Base-by-base conservation (phyloP, 2,797 vertebrate species). In the Sus cebifrons region DNA sequence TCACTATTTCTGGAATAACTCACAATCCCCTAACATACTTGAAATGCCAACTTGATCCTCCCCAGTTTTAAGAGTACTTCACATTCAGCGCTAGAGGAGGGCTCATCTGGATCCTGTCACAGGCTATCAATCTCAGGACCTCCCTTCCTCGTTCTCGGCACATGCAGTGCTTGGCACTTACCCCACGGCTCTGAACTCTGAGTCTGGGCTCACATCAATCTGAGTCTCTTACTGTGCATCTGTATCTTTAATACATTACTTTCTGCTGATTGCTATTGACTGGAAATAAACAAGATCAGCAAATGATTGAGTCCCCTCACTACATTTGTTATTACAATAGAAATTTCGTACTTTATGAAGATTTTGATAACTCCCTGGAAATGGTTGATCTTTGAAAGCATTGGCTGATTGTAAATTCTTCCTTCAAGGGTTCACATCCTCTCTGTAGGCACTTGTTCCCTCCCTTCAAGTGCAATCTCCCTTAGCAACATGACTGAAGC, bases 41-140 rank as follows among this genome's bases (percentile, higher is more conserved):
- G 68, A 91, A 92, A 83, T 56, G 36, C 86, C 84, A 84, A 86
- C 70, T 79, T 86, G 32, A 83, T 71, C 62, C 23, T 89, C 81
- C 11, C 29, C 12, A 21, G 49, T 87, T 91, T 65, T 62, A 44
- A 86, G 86, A 25, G 40, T 73, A 21, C 74, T 89, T 68, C 32
- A 17, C 6, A 52, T 27, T 84, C 21, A 75, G 9, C 74, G 91
- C 58, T 64, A 92, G 75, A 93, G 77, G 70, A 74, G 27, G 89
- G 36, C 23, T 88, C 91, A 21, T 74, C 65, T 56, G 83, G 86
- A 40, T 49, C 32, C 49, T 49, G 83, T 14, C 29, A 75, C n/a
- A 40, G 11, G n/a, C 20, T 16, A 49, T 93, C 73, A 74, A 2
- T 6, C 58, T 20, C 40, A 90, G 27, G 85, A 27, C 27, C 49